phyloP scores from a whole-genome alignment of 2,113 vertebrate genomes.

The Polypterus bichir region DNA sequence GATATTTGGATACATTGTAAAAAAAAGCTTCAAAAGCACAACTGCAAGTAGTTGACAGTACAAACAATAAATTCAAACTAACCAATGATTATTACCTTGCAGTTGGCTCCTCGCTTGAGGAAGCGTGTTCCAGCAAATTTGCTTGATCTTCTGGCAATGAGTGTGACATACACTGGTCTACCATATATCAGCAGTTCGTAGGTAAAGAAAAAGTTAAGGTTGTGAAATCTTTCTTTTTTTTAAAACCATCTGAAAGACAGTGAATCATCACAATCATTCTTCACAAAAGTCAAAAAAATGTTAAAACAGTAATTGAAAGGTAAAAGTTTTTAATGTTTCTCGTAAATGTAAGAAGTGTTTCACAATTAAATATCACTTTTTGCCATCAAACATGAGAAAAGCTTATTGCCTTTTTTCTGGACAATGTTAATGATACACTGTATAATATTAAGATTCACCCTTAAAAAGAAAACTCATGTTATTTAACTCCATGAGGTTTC shows the following conservation, averaged over 20 bases:
- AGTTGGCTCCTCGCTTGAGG: slow-evolving; percentile 91
- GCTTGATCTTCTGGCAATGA: slow-evolving; percentile 91
- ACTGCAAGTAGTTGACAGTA: no score
- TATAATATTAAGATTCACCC: no score
- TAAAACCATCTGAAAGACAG: background rate
- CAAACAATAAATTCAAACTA: background rate
- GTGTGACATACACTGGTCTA: slow-evolving; percentile 81
- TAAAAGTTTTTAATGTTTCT: background rate
- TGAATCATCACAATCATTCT: background rate
- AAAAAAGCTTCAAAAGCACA: no score
- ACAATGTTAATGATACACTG: no score
- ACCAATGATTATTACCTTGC: slow-evolving; percentile 59
- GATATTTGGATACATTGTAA: no score
- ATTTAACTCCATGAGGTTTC: no score
- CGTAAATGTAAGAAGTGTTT: no score
- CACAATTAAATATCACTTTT: no score
- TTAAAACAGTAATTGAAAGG: background rate
- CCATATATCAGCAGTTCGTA: slow-evolving; percentile 90
- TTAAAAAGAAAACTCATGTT: no score
- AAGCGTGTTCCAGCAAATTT: slow-evolving; percentile 94
- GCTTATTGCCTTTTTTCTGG: no score
- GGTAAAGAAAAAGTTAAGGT: slow-evolving; percentile 48
- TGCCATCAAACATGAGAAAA: no score
- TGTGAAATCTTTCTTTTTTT: slow-evolving; percentile 4
- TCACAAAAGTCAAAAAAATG: background rate